Percentiles rank a stretch among this genome's conserved stretches.
phyloP scores from a whole-genome alignment of 2,888 invertebrate species.

The Troides helena region DNA sequence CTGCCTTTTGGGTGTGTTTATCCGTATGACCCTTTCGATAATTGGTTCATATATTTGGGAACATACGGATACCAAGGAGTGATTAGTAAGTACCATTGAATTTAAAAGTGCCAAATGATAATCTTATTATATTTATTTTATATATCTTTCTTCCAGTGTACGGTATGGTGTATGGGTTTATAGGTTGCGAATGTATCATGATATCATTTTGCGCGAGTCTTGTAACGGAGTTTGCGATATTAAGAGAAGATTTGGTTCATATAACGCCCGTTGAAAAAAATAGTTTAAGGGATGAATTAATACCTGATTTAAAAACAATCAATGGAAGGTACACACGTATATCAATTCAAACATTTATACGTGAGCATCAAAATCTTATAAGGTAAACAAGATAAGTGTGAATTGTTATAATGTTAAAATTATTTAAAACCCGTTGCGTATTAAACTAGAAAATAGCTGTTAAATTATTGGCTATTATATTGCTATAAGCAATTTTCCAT shows the following conservation, averaged over 20 bases:
- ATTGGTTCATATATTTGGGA: not conserved
- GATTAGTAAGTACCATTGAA: not conserved
- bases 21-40: not conserved
- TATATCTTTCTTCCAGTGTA: constrained; percentile 45
- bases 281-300: not conserved
- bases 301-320: not conserved
- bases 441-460: no score
- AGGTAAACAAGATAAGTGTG: not conserved
- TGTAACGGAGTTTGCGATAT: not conserved
- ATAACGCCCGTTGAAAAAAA: not conserved
- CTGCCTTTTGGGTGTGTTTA: not conserved
- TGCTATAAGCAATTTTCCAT: no score
- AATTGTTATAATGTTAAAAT: no score
- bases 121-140: not conserved
- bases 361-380: not conserved
- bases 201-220: not conserved
- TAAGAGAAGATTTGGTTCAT: not conserved
- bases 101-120: not conserved
- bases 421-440: no score
- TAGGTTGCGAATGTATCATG: constrained; percentile 37
- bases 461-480: no score
- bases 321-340: not conserved
- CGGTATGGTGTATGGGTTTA: constrained; percentile 41
- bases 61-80: not conserved
- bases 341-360: not conserved